A percentile compares a stretch with the other conserved stretches of the same genome.
Evolutionary conservation across 2,888 invertebrate genomes (phyloP).

Genomic region (Julus scanicus): DNA sequence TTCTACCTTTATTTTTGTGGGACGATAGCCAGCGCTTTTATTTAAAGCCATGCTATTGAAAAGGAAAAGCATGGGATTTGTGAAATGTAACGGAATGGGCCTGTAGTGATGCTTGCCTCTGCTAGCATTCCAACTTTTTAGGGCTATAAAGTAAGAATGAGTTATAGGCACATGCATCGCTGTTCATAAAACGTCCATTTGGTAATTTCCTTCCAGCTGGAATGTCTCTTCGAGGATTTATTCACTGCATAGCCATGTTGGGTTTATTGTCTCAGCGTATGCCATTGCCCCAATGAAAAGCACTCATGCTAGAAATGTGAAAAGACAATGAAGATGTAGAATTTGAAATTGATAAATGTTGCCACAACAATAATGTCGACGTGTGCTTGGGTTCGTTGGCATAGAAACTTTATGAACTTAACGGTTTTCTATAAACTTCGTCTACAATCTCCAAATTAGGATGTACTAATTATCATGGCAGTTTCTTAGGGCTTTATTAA

Average conservation of each 20-base stretch:
- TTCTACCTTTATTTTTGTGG: neutral
- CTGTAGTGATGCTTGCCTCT: neutral
- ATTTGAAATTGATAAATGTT: neutral
- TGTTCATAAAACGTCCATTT: neutral
- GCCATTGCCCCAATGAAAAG: neutral
- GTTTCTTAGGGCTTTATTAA: too few relatives aligned
- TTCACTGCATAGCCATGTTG: neutral
- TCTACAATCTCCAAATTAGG: too few relatives aligned
- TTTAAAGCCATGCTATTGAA: neutral
- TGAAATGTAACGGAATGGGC: neutral
- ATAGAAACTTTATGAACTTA: too few relatives aligned
- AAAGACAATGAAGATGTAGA: neutral
- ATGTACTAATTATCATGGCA: too few relatives aligned
- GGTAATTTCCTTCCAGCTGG: neutral
- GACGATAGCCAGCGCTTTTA: neutral
- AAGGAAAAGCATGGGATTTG: neutral
- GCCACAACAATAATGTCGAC: neutral
- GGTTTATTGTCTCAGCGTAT: neutral
- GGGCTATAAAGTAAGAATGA: neutral
- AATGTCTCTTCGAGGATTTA: neutral
- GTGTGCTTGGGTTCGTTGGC: too few relatives aligned
- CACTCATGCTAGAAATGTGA: neutral
- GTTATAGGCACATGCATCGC: neutral
- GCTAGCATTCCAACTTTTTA: neutral
- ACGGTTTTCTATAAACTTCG: too few relatives aligned